Evolutionary conservation across 2,113 vertebrate species (phyloP), one percentile per base, ranked within the genome.

Genomic region (Nerophis ophidion): DNA sequence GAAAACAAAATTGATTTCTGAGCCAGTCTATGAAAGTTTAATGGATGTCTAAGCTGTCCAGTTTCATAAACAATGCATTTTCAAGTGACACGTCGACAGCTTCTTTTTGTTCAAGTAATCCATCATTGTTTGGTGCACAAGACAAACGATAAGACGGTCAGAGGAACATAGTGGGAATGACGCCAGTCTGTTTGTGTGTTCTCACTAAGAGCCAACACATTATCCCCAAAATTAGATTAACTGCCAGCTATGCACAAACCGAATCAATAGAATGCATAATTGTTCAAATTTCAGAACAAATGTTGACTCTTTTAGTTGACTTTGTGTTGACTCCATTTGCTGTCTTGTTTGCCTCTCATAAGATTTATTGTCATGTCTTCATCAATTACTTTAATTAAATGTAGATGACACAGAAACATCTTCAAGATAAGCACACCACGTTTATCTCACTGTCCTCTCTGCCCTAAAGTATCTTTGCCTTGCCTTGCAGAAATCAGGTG

Each of bases 71-170:
- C 49, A 55, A 65, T 67, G 50, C 40, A 64, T 70, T 77, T 72
- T 55, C 72, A 68, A 76, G 73, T 67, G 60, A 78, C 34, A 5
- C 4, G 38, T 48, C 76, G 68, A 68, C 61, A 75, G 64, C 60
- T 70, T 50, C 49, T 40, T 56, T 26, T 65, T 71, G 36, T 68
- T 59, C 36, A 17, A 48, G 33, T 72, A 51, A 75, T 77, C 63
- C 63, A 50, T 75, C 69, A 64, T 35, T 71, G 60, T 64, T 65
- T 57, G 44, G 33, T 16, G 14, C 57, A 44, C 46, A 35, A 55
- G 34, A 67, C 47, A 56, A 63, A 11, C 44, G 34, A 59, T 49
- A 54, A 64, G n/a, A 16, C 13, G 15, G 38, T 3, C 12, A 1
- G 50, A 51, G 26, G 4, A 58, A 26, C n/a, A 35, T 3, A 5